Base-by-base conservation (phyloP, 2,888 invertebrate species). In the Agrotis ipsilon region DNA sequence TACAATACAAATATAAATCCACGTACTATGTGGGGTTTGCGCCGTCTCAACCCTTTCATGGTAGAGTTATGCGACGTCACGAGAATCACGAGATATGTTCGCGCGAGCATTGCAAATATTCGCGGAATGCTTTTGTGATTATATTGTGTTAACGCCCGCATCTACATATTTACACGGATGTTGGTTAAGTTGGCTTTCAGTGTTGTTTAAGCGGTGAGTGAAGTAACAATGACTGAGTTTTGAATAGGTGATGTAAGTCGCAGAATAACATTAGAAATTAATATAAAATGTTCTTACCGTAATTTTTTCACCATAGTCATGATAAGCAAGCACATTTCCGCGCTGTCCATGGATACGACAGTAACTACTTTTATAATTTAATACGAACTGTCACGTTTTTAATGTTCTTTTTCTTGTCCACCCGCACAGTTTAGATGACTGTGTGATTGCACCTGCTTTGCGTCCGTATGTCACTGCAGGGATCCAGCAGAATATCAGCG, bases 101-200 rank as follows among this genome's bases (percentile, higher is more conserved):
- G 48, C 61, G 43, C 51, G 58, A 68, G 61, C 68, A 69, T 76
- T 65, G 64, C 67, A 63, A 80, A 73, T 75, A 80, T 83, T 55
- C 68, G 13, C 32, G 72, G 75, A 81, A 83, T 81, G 79, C 83
- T 81, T 82, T 83, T 79, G 78, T 77, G 65, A 65, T 70, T 49
- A 72, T 58, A 72, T 77, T 72, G 62, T 68, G 72, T 66, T 72
- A 60, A 72, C 55, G 74, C 61, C 64, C 68, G 61, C 74, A 63
- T 68, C 27, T 63, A 39, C 39, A 39, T 39, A 60, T 68, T 58
- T 52, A 65, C 13, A n/a, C n/a, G 18, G 49, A 62, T 59, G 58
- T 59, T 66, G 49, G 45, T 39, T 46, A 39, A n/a, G 58, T 58
- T 52, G 11, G 19, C 13, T 58, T 55, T 64, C 46, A 39, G 43